Evolutionary conservation across 2,113 vertebrate genomes (phyloP).

Genomic region (Danionella cerebrum): DNA sequence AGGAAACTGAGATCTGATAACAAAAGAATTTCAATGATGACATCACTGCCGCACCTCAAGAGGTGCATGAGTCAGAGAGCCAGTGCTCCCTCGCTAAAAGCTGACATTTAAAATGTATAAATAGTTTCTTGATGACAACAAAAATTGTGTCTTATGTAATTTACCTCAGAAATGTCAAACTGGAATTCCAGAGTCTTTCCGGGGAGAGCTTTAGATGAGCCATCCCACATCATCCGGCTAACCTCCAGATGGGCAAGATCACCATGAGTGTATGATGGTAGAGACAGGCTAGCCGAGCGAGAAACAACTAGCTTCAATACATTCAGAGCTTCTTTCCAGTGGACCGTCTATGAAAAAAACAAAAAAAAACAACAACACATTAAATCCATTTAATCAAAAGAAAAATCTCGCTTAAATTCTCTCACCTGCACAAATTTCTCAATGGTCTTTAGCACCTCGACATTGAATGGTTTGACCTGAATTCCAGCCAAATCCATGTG

Average conservation of each 20-base stretch:
- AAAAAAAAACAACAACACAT: not conserved
- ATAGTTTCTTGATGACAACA: not conserved
- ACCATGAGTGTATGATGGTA: slow-evolving; percentile 80
- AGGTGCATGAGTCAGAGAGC: not conserved
- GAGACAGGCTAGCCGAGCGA: slow-evolving; percentile 88
- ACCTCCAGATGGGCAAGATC: slow-evolving; percentile 91
- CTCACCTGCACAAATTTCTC: slow-evolving; percentile 91
- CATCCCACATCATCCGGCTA: slow-evolving; percentile 88
- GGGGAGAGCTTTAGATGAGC: slow-evolving; percentile 88
- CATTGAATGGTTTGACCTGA: slow-evolving; percentile 90
- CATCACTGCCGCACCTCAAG: not conserved
- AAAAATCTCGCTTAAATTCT: too few species aligned
- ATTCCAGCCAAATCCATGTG: slow-evolving; percentile 89
- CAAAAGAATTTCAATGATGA: not conserved
- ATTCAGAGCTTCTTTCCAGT: slow-evolving; percentile 95
- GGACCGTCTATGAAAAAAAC: slow-evolving; percentile 69
- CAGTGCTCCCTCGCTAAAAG: not conserved
- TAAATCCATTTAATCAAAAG: too few species aligned
- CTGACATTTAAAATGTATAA: not conserved
- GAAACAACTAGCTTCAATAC: slow-evolving; percentile 95
- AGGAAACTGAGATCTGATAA: not conserved
- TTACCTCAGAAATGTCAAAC: slow-evolving; percentile 96
- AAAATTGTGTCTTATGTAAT: not conserved
- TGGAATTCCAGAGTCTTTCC: slow-evolving; percentile 97
- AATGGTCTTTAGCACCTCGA: slow-evolving; percentile 92